Evolutionary conservation across 2,888 invertebrate genomes (phyloP).

Genomic region (Acrocyrtus sp.): DNA sequence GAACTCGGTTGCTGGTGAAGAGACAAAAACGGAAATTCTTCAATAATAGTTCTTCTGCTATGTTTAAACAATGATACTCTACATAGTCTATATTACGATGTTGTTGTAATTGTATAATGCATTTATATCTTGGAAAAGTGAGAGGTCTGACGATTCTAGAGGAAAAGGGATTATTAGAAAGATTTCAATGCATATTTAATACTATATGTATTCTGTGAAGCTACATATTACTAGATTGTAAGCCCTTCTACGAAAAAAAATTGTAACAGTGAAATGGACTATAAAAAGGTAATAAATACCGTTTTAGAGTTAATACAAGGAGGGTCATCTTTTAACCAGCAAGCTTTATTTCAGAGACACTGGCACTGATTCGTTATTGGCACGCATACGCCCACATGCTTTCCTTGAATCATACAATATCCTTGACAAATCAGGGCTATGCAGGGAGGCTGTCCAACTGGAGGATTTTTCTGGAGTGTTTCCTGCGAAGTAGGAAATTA

Average conservation of each 20-base stretch:
- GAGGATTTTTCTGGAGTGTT: background rate
- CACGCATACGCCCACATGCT: conserved; percentile 18
- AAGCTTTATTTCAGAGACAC: conserved; percentile 20
- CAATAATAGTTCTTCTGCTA: no score
- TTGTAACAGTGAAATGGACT: conserved; percentile 6
- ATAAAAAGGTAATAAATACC: conserved; percentile 27
- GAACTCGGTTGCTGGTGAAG: no score
- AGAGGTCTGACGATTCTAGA: conserved; percentile 46
- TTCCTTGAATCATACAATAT: conserved; percentile 29
- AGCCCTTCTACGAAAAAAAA: background rate
- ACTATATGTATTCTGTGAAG: no score
- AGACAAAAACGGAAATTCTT: no score
- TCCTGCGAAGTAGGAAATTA: background rate
- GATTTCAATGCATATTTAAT: background rate
- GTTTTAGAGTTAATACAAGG: conserved; percentile 41
- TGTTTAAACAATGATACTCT: background rate
- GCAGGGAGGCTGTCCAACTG: conserved; percentile 15
- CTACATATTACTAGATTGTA: background rate
- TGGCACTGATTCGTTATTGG: conserved; percentile 32
- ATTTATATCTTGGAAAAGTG: conserved; percentile 16
- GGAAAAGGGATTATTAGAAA: background rate
- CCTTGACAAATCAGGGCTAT: conserved; percentile 15
- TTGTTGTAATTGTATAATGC: background rate
- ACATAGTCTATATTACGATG: background rate
- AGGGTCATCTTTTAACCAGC: background rate